Conservation (phyloP, 2,113 vertebrate species). For the Vimba vimba region DNA sequence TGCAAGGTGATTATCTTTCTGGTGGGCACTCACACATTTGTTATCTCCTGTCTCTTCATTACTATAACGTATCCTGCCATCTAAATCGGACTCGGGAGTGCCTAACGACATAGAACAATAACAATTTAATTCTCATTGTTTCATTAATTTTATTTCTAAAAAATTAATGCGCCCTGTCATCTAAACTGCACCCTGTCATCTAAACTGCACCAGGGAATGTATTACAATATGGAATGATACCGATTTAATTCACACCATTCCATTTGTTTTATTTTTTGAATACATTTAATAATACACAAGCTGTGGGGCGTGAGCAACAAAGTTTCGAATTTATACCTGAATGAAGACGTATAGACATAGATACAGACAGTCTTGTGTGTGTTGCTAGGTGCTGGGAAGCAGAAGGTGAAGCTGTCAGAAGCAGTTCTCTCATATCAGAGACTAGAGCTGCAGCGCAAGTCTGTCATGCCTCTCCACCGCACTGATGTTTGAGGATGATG, state of each 20-base stretch:
- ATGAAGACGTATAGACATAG: slow-evolving; percentile 24
- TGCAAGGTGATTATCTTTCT: slow-evolving; percentile 13
- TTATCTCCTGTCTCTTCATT: slow-evolving; percentile 12
- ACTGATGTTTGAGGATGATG: slow-evolving; percentile 42
- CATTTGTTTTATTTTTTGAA: slow-evolving; percentile 1
- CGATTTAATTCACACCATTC: background rate
- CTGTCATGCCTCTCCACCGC: slow-evolving; percentile 32
- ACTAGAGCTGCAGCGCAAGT: slow-evolving; percentile 28
- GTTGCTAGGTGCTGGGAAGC: slow-evolving; percentile 25
- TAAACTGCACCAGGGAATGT: slow-evolving; percentile 7
- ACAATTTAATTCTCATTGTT: slow-evolving; percentile 8
- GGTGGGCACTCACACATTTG: slow-evolving; percentile 4
- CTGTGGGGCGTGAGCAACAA: background rate
- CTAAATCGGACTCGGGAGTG: slow-evolving; percentile 20
- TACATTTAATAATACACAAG: background rate
- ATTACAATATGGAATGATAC: slow-evolving; percentile 1
- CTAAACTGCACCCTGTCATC: slow-evolving; percentile 16
- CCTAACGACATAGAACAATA: slow-evolving; percentile 35
- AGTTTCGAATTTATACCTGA: background rate
- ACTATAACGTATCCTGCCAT: background rate
- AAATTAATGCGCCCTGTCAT: slow-evolving; percentile 23
- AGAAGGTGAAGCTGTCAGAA: slow-evolving; percentile 42
- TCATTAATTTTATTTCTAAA: slow-evolving; percentile 30
- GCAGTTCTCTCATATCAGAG: slow-evolving; percentile 42
- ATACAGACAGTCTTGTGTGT: slow-evolving; percentile 32